These are phyloP conservation scores for Bombus huntii DNA, from an alignment of 1,140 invertebrate species.

Conservation along the genomic window DNA sequence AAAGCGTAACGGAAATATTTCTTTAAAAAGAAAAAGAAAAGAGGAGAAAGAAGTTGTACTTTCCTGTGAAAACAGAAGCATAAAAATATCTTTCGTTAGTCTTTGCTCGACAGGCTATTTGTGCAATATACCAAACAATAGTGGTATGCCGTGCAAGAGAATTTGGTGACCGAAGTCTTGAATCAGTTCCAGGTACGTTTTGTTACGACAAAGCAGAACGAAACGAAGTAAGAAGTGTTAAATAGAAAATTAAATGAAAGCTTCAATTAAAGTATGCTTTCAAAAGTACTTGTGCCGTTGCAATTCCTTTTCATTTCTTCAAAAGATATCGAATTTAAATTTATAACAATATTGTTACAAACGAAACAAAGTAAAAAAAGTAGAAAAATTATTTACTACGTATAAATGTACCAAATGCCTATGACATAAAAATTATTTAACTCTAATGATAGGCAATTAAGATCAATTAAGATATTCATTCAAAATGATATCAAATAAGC, in stretches of 20 bases:
- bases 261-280: neutral
- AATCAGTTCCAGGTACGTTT: constrained; percentile 12
- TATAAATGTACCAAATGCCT: no score
- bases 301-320: neutral
- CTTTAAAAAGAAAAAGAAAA: neutral
- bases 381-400: no score
- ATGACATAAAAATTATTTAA: no score
- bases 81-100: constrained; percentile 10
- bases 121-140: neutral
- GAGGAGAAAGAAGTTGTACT: neutral
- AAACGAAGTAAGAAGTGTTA: neutral
- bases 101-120: neutral
- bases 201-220: neutral
- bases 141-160: constrained; percentile 6
- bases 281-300: neutral
- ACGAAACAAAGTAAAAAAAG: no score
- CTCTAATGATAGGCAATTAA: no score
- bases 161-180: constrained; percentile 23
- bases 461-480: no score
- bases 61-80: no score
- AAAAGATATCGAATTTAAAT: neutral
- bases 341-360: no score
- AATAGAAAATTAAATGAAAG: neutral
- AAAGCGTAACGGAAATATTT: neutral
- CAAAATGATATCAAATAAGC: no score